These are phyloP conservation scores for Acipenser oxyrinchus DNA, from an alignment of 2,797 vertebrate genomes.

Conservation along the genomic window DNA sequence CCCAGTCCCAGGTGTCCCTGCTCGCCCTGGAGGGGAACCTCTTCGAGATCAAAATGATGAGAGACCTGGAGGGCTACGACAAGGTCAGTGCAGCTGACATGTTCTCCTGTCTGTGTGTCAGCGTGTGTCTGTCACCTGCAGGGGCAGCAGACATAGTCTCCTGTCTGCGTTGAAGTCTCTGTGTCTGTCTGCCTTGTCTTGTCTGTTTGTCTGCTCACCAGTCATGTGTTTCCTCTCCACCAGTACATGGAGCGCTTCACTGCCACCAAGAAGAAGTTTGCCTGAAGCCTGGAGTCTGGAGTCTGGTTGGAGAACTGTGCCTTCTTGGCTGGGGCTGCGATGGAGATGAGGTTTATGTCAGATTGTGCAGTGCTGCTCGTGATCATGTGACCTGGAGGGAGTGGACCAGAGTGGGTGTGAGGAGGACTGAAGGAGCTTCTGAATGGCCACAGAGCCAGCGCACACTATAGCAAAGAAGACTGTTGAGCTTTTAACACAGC, in stretches of 20 bases:
- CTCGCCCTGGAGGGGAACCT: conserved; percentile 93
- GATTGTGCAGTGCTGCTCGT: too few species aligned
- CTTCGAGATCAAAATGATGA: conserved; percentile 84
- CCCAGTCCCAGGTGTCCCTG: conserved; percentile 81
- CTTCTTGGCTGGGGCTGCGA: background rate
- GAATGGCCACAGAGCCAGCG: too few species aligned
- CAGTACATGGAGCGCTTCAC: conserved; percentile 98
- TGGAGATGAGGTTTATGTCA: background rate
- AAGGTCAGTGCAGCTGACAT: conserved; percentile 59
- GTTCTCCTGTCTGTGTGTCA: background rate
- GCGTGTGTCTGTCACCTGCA: background rate
- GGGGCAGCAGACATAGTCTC: background rate
- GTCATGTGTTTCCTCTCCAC: conserved; percentile 23
- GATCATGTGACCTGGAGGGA: too few species aligned
- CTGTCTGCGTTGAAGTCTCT: background rate
- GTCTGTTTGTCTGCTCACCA: background rate
- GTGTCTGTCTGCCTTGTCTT: too few species aligned
- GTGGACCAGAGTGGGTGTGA: too few species aligned
- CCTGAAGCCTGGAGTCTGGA: conserved; percentile 49
- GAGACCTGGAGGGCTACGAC: conserved; percentile 87
- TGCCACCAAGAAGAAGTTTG: conserved; percentile 93
- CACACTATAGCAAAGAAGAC: too few species aligned
- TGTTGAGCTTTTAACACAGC: too few species aligned
- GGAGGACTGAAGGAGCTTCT: too few species aligned
- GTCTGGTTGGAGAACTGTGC: background rate